These are phyloP conservation scores for Spatulosminthurus flaviceps DNA, from an alignment of 2,888 invertebrate species.

Conservation along the genomic window DNA sequence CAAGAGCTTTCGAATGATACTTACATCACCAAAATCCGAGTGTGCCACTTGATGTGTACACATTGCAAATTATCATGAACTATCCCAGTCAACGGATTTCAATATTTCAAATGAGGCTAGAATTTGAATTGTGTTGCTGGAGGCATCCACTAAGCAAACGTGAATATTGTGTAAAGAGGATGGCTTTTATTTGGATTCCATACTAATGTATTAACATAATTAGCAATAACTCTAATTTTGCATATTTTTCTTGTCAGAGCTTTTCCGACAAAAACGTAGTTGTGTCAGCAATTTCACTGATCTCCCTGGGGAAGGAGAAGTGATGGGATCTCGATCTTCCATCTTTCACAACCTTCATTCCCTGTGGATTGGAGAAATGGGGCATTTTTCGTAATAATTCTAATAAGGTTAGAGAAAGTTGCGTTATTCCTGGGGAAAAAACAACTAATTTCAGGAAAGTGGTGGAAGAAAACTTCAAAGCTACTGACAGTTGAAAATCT, in stretches of 20 bases:
- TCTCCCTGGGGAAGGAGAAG: slow-evolving; percentile 48
- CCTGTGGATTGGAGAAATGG: slow-evolving; percentile 50
- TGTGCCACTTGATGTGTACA: too few species aligned
- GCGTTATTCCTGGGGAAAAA: too few species aligned
- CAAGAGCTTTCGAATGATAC: too few species aligned
- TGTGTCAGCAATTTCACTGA: slow-evolving; percentile 56
- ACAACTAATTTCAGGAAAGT: too few species aligned
- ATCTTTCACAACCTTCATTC: slow-evolving; percentile 43
- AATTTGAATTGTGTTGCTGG: slow-evolving; percentile 50
- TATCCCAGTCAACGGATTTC: slow-evolving; percentile 49
- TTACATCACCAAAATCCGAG: too few species aligned
- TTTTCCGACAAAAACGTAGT: slow-evolving; percentile 55
- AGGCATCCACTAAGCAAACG: slow-evolving; percentile 55
- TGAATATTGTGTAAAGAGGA: slow-evolving; percentile 50
- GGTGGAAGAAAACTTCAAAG: too few species aligned
- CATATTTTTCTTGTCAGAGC: slow-evolving; percentile 58
- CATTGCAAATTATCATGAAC: slow-evolving; percentile 55
- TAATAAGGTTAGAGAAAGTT: neutral
- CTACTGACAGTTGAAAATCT: too few species aligned
- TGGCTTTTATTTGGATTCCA: slow-evolving; percentile 53
- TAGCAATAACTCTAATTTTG: slow-evolving; percentile 48
- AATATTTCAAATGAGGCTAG: slow-evolving; percentile 48
- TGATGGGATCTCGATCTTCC: slow-evolving; percentile 52
- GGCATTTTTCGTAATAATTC: slow-evolving; percentile 29
- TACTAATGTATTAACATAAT: slow-evolving; percentile 52